Base-by-base conservation (phyloP, 2,888 invertebrate species). In the Rhogogaster chlorosoma region DNA sequence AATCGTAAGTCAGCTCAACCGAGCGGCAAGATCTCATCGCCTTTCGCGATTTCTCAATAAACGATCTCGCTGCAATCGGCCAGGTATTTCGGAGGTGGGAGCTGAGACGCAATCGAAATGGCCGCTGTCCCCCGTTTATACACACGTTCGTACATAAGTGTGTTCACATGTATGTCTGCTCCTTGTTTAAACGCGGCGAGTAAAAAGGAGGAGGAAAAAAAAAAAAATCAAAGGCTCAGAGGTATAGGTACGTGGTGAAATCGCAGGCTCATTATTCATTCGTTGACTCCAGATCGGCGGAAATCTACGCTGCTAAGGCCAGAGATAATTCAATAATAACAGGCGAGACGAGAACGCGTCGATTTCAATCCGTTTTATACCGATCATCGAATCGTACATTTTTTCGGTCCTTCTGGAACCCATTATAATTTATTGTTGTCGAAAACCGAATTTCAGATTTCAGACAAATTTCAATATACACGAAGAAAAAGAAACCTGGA, bases 1-100 rank as follows among this genome's bases (percentile, higher is more conserved):
- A 61, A 29, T 22, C 61, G 61, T 32, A 12, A 29, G 9, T 26
- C 9, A 26, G 3, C 61, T 5, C 61, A 22, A 2, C 22, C 12
- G 26, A 26, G 29, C 67, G 29, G 32, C 67, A 7, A 32, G 77
- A 49, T 29, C 53, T 22, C 15, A 2, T 10, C 61, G 32, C 61
- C 38, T 61, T 7, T 57, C 80, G 57, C 61, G 80, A 61, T 38
- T 61, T 57, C 36, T 80, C 80, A 80, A 80, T 61, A 80, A 80
- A 38, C 80, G 61, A 80, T 38, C 71, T 18, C 80, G 53, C 29
- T 26, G 18, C 29, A 22, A 36, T 57, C 57, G 32, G 1, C 38
- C 80, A 42, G 80, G 18, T 61, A 29, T 32, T 77, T 22, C 32
- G 49, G 32, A 18, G 53, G 77, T 53, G 77, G 77, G 26, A 38